Conservation (phyloP, 2,113 vertebrate genomes). For the Heliornis fulica region DNA sequence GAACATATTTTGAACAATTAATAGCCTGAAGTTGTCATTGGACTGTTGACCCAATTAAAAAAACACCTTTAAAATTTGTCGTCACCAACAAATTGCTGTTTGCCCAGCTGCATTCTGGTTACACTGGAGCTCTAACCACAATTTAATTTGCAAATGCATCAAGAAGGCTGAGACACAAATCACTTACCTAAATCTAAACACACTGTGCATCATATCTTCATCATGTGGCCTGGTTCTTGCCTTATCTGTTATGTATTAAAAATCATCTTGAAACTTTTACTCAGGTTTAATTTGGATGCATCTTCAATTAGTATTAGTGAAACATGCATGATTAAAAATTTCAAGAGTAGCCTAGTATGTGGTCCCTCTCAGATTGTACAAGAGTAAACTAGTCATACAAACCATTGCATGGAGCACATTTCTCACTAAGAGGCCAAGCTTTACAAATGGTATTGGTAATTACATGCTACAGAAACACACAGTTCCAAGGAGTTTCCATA, state of each 20-base stretch:
- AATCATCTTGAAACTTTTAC: not conserved
- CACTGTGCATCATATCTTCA: not conserved
- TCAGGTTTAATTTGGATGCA: not conserved
- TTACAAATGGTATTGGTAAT: not conserved
- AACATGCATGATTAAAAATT: not conserved
- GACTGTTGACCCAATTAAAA: not conserved
- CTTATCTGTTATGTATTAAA: not conserved
- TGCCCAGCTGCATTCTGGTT: not conserved
- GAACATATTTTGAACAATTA: not conserved
- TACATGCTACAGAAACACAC: not conserved
- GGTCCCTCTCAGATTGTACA: not conserved
- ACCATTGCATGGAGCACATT: not conserved
- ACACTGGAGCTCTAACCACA: not conserved
- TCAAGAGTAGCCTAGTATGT: not conserved
- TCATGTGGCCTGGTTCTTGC: not conserved
- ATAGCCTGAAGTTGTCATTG: not conserved
- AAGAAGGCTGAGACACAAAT: not conserved
- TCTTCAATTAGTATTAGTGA: not conserved
- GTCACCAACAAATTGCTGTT: not conserved
- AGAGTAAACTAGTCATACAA: not conserved
- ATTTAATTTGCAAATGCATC: not conserved
- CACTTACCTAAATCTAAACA: not conserved
- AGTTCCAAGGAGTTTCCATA: not conserved
- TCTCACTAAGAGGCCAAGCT: not conserved
- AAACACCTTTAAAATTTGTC: not conserved